Conservation (phyloP, 1,140 invertebrate species). For the Hycleus cichorii region DNA sequence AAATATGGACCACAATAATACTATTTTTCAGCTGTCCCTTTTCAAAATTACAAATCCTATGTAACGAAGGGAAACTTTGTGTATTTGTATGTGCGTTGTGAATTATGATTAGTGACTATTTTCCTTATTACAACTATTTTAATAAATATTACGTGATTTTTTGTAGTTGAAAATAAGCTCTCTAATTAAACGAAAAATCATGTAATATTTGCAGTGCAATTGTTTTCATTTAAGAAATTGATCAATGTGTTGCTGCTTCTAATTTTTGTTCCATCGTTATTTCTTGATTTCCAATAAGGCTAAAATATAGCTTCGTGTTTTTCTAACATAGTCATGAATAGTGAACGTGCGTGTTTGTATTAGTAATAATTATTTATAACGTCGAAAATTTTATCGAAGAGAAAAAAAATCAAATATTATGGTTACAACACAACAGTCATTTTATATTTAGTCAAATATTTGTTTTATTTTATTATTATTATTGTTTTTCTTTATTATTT, state of each 20-base stretch:
- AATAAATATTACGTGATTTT: neutral
- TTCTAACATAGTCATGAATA: constrained; percentile 9
- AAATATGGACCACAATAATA: constrained; percentile 2
- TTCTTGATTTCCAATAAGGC: neutral
- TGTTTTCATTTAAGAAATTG: too few species aligned
- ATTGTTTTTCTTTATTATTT: neutral
- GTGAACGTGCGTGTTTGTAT: constrained; percentile 17
- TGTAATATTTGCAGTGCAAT: too few species aligned
- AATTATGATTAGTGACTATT: neutral
- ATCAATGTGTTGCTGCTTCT: too few species aligned
- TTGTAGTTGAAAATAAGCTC: neutral
- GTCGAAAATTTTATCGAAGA: too few species aligned
- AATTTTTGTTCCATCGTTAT: neutral
- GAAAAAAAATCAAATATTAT: neutral
- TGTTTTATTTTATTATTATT: neutral
- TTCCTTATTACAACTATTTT: neutral
- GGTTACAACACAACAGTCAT: constrained; percentile 9
- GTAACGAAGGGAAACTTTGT: neutral
- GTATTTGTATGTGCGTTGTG: neutral
- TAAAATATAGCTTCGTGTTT: neutral
- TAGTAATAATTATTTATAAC: constrained; percentile 9
- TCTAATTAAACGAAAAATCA: constrained; percentile 1
- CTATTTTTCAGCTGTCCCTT: neutral
- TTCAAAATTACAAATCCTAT: neutral
- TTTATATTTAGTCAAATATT: constrained; percentile 10